phyloP scores from a whole-genome alignment of 2,797 vertebrate species.

The Gadopsis marmoratus region DNA sequence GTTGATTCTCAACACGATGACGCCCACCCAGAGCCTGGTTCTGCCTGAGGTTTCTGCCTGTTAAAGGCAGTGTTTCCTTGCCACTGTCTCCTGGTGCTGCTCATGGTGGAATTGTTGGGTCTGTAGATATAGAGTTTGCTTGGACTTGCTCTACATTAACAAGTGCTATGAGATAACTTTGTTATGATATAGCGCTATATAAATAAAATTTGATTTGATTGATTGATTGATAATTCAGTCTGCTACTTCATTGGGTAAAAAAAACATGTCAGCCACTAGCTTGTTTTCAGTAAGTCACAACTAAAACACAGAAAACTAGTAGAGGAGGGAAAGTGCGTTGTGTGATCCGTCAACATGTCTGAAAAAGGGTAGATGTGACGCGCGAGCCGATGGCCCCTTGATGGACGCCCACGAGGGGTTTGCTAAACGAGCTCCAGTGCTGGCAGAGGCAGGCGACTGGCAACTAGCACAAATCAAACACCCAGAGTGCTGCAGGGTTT shows the following conservation, averaged over 20 bases:
- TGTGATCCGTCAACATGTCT: not conserved
- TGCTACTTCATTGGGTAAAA: slow-evolving; percentile 18
- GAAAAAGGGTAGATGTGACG: not conserved
- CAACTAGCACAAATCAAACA: slow-evolving; percentile 37
- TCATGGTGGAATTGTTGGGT: too few species aligned
- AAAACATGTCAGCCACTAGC: not conserved
- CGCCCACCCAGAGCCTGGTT: too few species aligned
- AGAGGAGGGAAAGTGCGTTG: not conserved
- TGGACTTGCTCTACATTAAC: too few species aligned
- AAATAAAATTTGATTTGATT: too few species aligned
- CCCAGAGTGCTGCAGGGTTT: slow-evolving; percentile 47
- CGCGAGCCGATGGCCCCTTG: slow-evolving; percentile 14
- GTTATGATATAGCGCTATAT: too few species aligned
- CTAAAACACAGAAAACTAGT: not conserved
- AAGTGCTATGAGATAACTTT: too few species aligned
- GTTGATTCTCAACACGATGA: too few species aligned
- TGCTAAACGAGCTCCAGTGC: slow-evolving; percentile 15
- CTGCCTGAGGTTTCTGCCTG: too few species aligned
- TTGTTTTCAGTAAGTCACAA: not conserved
- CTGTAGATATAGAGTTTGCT: too few species aligned
- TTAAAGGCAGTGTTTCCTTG: too few species aligned
- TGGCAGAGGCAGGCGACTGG: slow-evolving; percentile 30
- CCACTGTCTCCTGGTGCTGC: too few species aligned
- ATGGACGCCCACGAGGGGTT: slow-evolving; percentile 36
- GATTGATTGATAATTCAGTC: too few species aligned